These are phyloP conservation scores for Steinernema hermaphroditum DNA, from an alignment of 2,888 invertebrate species.

Conservation along the genomic window DNA sequence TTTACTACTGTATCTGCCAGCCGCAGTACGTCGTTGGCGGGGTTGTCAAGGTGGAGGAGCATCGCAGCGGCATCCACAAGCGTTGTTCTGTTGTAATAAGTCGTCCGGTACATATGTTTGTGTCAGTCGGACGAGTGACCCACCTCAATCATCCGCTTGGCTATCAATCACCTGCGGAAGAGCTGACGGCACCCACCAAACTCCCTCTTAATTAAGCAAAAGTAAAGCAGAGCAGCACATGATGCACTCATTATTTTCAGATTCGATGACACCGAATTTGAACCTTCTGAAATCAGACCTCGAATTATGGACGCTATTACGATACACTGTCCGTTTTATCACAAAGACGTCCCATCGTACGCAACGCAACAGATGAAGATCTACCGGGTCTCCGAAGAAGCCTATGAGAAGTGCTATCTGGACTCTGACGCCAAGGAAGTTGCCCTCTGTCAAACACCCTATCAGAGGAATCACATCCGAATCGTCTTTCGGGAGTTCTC, in stretches of 20 bases:
- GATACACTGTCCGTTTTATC: slow-evolving; percentile 22
- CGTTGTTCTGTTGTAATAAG: slow-evolving; percentile 30
- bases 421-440: slow-evolving; percentile 28
- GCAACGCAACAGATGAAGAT: slow-evolving; percentile 20
- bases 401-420: slow-evolving; percentile 36
- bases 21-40: slow-evolving; percentile 9
- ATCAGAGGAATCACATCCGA: slow-evolving; percentile 16
- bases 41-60: not conserved
- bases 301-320: slow-evolving; percentile 23
- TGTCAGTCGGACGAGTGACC: slow-evolving; percentile 29
- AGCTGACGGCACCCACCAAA: slow-evolving; percentile 12
- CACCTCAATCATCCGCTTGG: slow-evolving; percentile 26
- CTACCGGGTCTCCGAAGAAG: slow-evolving; percentile 18
- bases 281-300: slow-evolving; percentile 21
- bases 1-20: slow-evolving; percentile 25
- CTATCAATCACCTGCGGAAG: slow-evolving; percentile 30
- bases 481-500: slow-evolving; percentile 39
- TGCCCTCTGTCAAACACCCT: slow-evolving; percentile 35
- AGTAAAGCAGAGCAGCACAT: not conserved
- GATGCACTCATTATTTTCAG: not conserved
- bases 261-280: slow-evolving; percentile 4
- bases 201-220: slow-evolving; percentile 14
- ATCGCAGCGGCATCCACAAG: slow-evolving; percentile 17
- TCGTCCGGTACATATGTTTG: slow-evolving; percentile 26
- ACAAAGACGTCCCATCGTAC: not conserved